Conservation (phyloP, 2,113 vertebrate species). For the Lophura nycthemera region DNA sequence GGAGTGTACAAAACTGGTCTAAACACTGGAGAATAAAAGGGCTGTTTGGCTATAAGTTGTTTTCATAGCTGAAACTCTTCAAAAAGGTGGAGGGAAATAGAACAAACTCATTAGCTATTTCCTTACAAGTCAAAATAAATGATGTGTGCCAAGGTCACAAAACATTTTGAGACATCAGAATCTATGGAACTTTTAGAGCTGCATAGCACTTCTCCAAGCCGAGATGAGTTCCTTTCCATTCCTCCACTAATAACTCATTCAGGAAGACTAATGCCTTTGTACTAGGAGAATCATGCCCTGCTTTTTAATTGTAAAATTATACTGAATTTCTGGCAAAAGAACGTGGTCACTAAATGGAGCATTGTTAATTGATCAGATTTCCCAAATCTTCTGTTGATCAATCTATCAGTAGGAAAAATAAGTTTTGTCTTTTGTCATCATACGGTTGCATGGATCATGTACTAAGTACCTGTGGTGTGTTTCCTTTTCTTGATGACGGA, state of each 20-base stretch:
- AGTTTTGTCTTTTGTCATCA: background rate
- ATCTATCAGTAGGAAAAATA: background rate
- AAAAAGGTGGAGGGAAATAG: background rate
- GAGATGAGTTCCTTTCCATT: background rate
- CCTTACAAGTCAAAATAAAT: background rate
- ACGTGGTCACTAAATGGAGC: background rate
- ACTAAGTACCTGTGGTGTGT: background rate
- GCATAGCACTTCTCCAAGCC: background rate
- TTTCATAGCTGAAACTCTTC: constrained; percentile 1
- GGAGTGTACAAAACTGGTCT: background rate
- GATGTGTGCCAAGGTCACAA: background rate
- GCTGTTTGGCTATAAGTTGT: background rate
- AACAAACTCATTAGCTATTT: background rate
- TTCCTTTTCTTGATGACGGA: background rate
- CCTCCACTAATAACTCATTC: background rate
- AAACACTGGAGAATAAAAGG: background rate
- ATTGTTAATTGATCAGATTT: background rate
- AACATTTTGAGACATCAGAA: background rate
- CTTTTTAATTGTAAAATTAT: background rate
- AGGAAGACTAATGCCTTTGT: background rate
- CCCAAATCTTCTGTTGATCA: background rate
- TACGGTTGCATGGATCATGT: background rate
- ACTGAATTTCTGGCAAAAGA: background rate
- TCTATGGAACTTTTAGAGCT: background rate
- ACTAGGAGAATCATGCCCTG: background rate